A percentile compares a stretch with the other conserved stretches of the same genome.
phyloP scores from a whole-genome alignment of 2,888 invertebrate genomes.

The Drosophila melanosoma region DNA sequence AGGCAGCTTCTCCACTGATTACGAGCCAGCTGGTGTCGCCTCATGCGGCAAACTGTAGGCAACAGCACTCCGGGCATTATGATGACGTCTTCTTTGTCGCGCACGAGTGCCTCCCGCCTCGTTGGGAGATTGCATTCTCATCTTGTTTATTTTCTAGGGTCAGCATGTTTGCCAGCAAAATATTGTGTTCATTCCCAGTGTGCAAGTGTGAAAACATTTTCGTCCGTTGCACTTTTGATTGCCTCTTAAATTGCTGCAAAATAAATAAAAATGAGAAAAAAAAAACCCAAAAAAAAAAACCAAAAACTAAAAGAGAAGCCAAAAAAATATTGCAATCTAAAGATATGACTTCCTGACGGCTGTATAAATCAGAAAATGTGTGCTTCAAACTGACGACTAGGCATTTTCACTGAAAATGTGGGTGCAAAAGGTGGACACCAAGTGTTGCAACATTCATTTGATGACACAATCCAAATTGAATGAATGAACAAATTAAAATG shows the following conservation, averaged over 20 bases:
- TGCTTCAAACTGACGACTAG: constrained; percentile 51
- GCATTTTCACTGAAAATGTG: constrained; percentile 23
- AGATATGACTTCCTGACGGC: constrained; percentile 22
- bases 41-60: constrained; percentile 41
- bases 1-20: constrained; percentile 65
- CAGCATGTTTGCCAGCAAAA: constrained; percentile 76
- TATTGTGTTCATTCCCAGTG: constrained; percentile 57
- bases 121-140: constrained; percentile 49
- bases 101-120: constrained; percentile 66
- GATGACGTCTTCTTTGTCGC: constrained; percentile 68
- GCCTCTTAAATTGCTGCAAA: constrained; percentile 66
- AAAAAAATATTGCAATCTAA: constrained; percentile 40
- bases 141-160: constrained; percentile 75
- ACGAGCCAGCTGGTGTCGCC: constrained; percentile 45
- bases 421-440: constrained; percentile 40
- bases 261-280: constrained; percentile 13
- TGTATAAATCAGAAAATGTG: constrained; percentile 43
- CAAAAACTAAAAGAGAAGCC: constrained; percentile 23
- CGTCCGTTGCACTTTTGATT: constrained; percentile 73
- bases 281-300: neutral
- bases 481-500: constrained; percentile 6
- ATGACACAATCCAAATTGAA: constrained; percentile 14
- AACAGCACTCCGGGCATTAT: constrained; percentile 60
- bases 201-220: constrained; percentile 75
- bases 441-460: constrained; percentile 9